These are phyloP conservation scores for Stichodactyla mertensii DNA, from an alignment of 64 coral and sea anemone genomes.

Conservation along the genomic window DNA sequence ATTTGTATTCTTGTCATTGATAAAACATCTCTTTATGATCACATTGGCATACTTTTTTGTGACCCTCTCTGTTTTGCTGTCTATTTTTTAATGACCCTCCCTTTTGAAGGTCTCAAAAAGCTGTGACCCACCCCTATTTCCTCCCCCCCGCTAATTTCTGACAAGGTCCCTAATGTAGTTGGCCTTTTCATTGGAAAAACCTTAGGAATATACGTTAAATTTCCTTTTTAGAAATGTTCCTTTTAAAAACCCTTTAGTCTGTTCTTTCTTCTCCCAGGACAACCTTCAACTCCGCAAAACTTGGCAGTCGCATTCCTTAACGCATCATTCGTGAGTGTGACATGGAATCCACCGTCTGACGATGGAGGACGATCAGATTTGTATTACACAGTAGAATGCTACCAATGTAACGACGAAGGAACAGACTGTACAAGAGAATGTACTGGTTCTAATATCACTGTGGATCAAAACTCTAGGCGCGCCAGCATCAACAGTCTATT, in stretches of 20 bases:
- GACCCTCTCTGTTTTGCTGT: too few species aligned
- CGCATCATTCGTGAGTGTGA: slow-evolving; percentile 17
- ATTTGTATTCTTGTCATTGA: too few species aligned
- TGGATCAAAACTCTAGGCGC: neutral
- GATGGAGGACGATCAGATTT: slow-evolving; percentile 38
- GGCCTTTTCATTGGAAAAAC: too few species aligned
- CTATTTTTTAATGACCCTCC: too few species aligned
- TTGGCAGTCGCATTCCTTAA: neutral
- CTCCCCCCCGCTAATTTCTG: too few species aligned
- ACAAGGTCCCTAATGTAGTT: too few species aligned
- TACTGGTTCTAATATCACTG: slow-evolving; percentile 26
- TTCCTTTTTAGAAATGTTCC: neutral
- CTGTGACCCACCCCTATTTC: too few species aligned
- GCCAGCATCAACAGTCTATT: slow-evolving; percentile 23
- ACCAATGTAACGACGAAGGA: slow-evolving; percentile 27
- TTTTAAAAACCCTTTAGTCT: neutral
- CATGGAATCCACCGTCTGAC: slow-evolving; percentile 20
- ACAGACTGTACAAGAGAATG: slow-evolving; percentile 31
- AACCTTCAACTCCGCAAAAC: neutral
- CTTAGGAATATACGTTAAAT: too few species aligned
- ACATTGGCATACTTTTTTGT: too few species aligned
- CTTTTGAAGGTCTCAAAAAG: too few species aligned
- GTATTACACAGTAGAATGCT: slow-evolving; percentile 44
- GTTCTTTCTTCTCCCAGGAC: neutral
- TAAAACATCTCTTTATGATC: too few species aligned